These are phyloP conservation scores for Isichthys henryi DNA, from an alignment of 2,113 vertebrate genomes.

Conservation along the genomic window DNA sequence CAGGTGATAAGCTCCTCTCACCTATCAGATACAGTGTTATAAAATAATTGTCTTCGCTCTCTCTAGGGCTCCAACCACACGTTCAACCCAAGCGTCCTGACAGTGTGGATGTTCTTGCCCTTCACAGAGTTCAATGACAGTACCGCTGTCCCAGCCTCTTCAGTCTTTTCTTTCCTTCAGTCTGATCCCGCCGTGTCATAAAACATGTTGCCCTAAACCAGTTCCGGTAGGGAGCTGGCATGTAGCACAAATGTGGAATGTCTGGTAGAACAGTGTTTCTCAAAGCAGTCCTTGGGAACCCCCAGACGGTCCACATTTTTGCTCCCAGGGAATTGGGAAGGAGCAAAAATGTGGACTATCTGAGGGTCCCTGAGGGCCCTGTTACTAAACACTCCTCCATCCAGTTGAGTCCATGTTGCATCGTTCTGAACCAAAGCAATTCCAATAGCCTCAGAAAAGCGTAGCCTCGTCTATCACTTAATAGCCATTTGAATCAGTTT, in stretches of 20 bases:
- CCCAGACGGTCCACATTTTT: too few relatives aligned
- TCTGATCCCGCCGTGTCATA: background rate
- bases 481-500: background rate
- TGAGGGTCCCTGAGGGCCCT: background rate
- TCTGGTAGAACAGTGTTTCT: background rate
- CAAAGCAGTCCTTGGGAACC: too few relatives aligned
- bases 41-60: background rate
- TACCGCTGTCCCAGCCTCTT: background rate
- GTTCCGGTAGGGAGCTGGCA: background rate
- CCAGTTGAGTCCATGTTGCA: background rate
- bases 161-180: background rate
- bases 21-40: background rate
- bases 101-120: background rate
- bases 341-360: background rate
- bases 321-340: background rate
- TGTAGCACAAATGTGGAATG: background rate
- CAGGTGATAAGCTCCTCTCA: background rate
- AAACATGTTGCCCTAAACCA: background rate
- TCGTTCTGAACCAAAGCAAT: background rate
- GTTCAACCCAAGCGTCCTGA: background rate
- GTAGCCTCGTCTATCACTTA: background rate
- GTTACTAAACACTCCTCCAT: background rate
- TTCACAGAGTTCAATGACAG: background rate
- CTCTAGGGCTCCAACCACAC: background rate
- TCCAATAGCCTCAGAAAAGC: background rate